phyloP scores from a whole-genome alignment of 2,113 vertebrate genomes.

The Bambusicola thoracicus region DNA sequence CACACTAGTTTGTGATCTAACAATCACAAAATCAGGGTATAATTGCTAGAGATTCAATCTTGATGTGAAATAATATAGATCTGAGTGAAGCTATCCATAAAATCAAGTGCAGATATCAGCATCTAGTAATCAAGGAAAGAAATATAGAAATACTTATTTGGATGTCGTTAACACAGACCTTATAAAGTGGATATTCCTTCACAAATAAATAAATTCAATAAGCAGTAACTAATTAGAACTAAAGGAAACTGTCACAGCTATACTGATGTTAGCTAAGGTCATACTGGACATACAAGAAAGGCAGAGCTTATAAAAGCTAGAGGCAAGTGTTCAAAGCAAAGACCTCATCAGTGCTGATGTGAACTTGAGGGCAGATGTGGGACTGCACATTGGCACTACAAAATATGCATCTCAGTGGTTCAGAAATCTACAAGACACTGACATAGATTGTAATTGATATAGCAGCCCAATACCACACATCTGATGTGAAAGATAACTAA shows the following conservation, averaged over 20 bases:
- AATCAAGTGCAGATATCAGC: background rate
- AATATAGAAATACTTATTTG: background rate
- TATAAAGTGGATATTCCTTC: background rate
- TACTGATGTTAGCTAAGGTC: background rate
- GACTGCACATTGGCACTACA: background rate
- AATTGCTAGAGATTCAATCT: background rate
- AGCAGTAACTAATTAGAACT: background rate
- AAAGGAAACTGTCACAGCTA: background rate
- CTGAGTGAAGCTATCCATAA: background rate
- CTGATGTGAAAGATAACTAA: background rate
- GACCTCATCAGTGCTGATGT: background rate
- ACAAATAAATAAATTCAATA: background rate
- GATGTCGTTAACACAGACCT: background rate
- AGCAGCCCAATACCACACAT: background rate
- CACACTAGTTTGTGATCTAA: background rate
- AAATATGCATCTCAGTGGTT: background rate
- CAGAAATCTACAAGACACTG: background rate
- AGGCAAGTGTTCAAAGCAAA: background rate
- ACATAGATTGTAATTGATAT: background rate
- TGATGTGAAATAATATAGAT: background rate
- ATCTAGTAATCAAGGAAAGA: background rate
- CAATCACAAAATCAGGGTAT: background rate
- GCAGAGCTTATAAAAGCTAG: background rate
- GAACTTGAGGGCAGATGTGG: background rate
- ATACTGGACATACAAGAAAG: background rate